Evolutionary conservation across 2,113 vertebrate species (phyloP), one percentile per base, ranked within the genome.

Genomic region (Glareola pratincola): DNA sequence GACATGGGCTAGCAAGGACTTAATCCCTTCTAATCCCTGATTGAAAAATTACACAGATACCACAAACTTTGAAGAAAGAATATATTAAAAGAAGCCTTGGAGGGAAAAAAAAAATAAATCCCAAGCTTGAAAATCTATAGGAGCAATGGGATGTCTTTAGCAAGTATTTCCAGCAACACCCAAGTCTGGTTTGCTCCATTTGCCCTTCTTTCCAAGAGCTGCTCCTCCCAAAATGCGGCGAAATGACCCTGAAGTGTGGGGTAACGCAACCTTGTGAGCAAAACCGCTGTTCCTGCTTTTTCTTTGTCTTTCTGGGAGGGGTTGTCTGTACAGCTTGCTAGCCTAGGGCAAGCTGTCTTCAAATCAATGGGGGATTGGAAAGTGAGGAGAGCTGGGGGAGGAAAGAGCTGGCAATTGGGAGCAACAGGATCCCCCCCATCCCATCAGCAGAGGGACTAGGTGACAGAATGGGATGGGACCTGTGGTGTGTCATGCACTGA

Each of bases 11-110:
- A 92, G 91, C 51, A 74, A 85, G 75, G 79, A 62, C 73, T 96
- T 95, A 95, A 96, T 97, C 93, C 85, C 56, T 59, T 92, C 67
- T 96, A 96, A 96, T 97, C 76, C 79, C 43, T 45, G 48, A 81
- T 77, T 85, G 91, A 80, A 97, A 96, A 95, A 96, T 92, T 88
- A 88, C 81, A 95, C 63, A 95, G 88, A 95, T 94, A 88, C 32
- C 69, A 83, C 69, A 92, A 94, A 97, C 93, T 96, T 93, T 92
- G 89, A 94, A 94, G 92, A 82, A 96, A 90, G 82, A 88, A 92
- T 94, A 85, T 53, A 88, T 94, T 92, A 92, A 94, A 95, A 86
- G 56, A 87, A 86, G 43, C 47, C 71, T 80, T 83, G 63, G 37
- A 50, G 56, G 36, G 4, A 3, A 10, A 6, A 3, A 71, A 22